A percentile compares a stretch with the other conserved stretches of the same genome.
These are phyloP conservation scores for Eubasilissa regina DNA, from an alignment of 1,140 invertebrate species.

Conservation along the genomic window DNA sequence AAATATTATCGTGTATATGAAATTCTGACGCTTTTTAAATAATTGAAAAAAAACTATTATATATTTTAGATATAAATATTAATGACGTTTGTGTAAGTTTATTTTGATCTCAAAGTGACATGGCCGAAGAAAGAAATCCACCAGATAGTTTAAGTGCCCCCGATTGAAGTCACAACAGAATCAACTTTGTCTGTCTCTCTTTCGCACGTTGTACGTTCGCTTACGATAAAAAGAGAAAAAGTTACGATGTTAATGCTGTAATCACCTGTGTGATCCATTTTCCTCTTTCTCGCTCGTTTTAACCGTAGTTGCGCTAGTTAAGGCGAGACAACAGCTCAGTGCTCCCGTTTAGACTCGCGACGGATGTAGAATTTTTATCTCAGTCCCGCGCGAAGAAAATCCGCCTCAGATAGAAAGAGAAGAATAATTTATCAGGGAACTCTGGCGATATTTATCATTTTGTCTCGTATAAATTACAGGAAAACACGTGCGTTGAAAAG, in stretches of 20 bases:
- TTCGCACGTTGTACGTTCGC: not conserved
- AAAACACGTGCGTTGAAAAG: conserved; percentile 32
- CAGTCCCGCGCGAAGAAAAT: not conserved
- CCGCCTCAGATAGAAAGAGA: conserved; percentile 17
- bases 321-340: conserved; percentile 28
- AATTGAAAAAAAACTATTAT: too few relatives aligned
- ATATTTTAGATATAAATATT: too few relatives aligned
- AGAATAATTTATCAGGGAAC: conserved; percentile 3
- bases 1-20: too few relatives aligned
- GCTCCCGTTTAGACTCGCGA: conserved; percentile 49
- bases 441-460: conserved; percentile 25
- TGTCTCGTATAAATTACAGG: conserved; percentile 39
- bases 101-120: conserved; percentile 40
- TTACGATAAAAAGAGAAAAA: conserved; percentile 16
- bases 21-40: too few relatives aligned
- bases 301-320: not conserved
- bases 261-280: conserved; percentile 14
- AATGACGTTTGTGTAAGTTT: conserved; percentile 30
- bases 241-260: not conserved
- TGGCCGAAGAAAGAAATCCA: conserved; percentile 48
- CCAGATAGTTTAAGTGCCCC: conserved; percentile 45
- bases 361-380: conserved; percentile 24
- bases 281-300: not conserved
- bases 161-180: conserved; percentile 44
- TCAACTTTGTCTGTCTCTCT: conserved; percentile 17